Conservation (phyloP, 2,888 invertebrate species). For the Glaucopsyche alexis region DNA sequence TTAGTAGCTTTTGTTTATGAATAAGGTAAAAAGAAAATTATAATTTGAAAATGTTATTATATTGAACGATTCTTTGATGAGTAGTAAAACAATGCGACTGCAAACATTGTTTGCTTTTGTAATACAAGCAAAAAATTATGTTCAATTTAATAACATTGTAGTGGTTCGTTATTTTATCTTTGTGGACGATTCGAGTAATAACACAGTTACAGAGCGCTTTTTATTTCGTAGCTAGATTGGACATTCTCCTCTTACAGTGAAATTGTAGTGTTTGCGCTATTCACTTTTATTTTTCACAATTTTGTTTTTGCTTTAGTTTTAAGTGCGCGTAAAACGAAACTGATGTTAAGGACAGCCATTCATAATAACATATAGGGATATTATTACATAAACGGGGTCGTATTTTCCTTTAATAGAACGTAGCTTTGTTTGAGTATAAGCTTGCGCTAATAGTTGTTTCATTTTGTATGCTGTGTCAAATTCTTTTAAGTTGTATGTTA, state of each 20-base stretch:
- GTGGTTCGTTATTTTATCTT: slow-evolving; percentile 15
- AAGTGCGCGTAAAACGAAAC: background rate
- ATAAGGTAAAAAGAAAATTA: background rate
- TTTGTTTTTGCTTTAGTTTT: background rate
- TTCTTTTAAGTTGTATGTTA: too few species aligned
- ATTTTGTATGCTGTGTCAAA: too few species aligned
- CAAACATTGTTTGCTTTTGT: slow-evolving; percentile 6
- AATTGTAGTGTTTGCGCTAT: background rate
- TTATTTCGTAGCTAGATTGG: slow-evolving; percentile 15
- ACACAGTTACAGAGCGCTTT: slow-evolving; percentile 15
- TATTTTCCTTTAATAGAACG: background rate
- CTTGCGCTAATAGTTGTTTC: too few species aligned
- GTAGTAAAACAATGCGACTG: background rate
- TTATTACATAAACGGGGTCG: background rate
- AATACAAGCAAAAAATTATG: background rate
- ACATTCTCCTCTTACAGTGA: slow-evolving; percentile 11
- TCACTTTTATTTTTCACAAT: background rate
- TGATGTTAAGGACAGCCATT: background rate
- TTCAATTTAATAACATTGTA: background rate
- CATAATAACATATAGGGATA: background rate
- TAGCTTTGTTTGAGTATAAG: background rate
- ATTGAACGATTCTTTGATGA: background rate
- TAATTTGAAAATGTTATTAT: background rate
- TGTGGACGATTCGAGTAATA: slow-evolving; percentile 2
- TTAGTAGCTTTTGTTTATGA: background rate